These are phyloP conservation scores for Drosophila mimica DNA, from an alignment of 2,888 invertebrate genomes.

Conservation along the genomic window DNA sequence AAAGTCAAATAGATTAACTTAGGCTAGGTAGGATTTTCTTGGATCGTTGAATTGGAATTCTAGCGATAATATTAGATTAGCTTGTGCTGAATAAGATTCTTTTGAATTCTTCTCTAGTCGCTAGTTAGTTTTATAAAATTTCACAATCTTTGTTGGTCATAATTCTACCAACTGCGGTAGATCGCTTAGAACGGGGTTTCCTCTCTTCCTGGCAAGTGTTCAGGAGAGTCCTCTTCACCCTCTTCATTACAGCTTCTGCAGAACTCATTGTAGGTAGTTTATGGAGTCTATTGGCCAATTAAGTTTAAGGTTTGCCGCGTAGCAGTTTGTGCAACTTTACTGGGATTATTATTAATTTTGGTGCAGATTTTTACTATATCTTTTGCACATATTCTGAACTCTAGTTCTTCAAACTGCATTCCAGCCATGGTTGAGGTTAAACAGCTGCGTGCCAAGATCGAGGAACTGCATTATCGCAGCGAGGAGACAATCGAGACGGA, in stretches of 20 bases:
- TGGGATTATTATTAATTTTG: background rate
- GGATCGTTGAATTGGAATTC: background rate
- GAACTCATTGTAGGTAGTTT: background rate
- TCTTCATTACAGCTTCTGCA: too few species aligned
- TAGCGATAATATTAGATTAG: background rate
- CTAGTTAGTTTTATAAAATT: background rate
- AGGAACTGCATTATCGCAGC: constrained; percentile 86
- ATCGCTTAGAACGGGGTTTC: background rate
- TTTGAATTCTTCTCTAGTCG: background rate
- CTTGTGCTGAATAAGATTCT: background rate
- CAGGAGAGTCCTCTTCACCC: background rate
- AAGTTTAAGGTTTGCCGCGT: background rate
- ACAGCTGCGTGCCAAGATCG: constrained; percentile 84
- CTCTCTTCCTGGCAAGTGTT: background rate
- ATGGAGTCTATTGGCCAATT: background rate
- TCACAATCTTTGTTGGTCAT: background rate
- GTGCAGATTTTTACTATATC: background rate
- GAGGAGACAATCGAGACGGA: constrained; percentile 85
- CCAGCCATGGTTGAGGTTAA: constrained; percentile 77
- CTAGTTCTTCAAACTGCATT: background rate
- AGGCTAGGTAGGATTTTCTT: background rate
- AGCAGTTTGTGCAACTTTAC: background rate
- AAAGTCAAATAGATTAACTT: background rate
- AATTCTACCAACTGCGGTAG: background rate
- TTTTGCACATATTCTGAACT: background rate